Conservation (phyloP, 2,113 vertebrate species). For the Brachionichthys hirsutus region DNA sequence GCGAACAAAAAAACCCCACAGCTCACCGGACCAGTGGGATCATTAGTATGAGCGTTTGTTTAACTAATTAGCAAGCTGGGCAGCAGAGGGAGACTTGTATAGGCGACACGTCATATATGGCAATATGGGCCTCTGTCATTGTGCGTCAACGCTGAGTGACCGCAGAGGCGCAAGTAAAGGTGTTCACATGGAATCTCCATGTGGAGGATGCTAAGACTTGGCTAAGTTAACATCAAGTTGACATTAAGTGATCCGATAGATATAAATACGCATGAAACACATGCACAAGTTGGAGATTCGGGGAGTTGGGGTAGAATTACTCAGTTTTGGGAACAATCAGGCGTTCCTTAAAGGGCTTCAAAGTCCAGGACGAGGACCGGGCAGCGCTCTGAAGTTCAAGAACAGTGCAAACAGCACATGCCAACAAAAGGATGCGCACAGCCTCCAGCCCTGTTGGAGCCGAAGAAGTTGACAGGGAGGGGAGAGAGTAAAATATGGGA, state of each 20-base stretch:
- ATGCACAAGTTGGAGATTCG: neutral
- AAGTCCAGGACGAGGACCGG: slow-evolving; percentile 82
- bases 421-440: slow-evolving; percentile 68
- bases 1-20: slow-evolving; percentile 88
- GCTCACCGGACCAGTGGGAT: slow-evolving; percentile 81
- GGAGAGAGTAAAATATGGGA: slow-evolving; percentile 90
- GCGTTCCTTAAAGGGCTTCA: slow-evolving; percentile 70
- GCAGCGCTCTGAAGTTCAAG: slow-evolving; percentile 97
- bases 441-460: slow-evolving; percentile 54
- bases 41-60: slow-evolving; percentile 92
- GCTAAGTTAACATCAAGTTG: neutral
- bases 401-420: slow-evolving; percentile 96
- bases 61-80: slow-evolving; percentile 97
- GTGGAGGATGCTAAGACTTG: neutral
- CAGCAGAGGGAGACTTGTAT: slow-evolving; percentile 83
- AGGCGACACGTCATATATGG: slow-evolving; percentile 74
- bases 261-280: too few species aligned
- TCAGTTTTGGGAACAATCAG: slow-evolving; percentile 19
- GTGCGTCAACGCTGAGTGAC: slow-evolving; percentile 15
- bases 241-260: neutral
- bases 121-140: slow-evolving; percentile 50
- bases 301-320: neutral
- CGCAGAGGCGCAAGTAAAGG: neutral
- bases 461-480: slow-evolving; percentile 43
- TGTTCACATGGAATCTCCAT: neutral